These are phyloP conservation scores for Holothuria glaberrima DNA, from an alignment of 35 echinoderm and acorn worm genomes.

Conservation along the genomic window DNA sequence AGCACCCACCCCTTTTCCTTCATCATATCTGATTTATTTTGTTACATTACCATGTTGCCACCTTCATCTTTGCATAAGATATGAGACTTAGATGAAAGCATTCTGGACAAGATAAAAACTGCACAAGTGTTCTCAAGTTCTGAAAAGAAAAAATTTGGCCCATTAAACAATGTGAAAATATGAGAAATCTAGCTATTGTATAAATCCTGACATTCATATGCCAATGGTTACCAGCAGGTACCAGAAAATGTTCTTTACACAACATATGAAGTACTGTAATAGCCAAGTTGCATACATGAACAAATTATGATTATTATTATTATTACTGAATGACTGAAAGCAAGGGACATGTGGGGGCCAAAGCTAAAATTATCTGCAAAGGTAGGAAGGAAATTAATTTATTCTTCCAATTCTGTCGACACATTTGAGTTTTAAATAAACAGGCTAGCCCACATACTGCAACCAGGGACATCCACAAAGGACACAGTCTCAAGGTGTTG, in stretches of 20 bases:
- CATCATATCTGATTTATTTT: background rate
- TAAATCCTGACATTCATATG: background rate
- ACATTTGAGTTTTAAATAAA: no score
- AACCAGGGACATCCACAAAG: no score
- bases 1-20: background rate
- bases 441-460: no score
- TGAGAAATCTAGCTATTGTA: background rate
- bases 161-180: background rate
- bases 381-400: no score
- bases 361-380: no score
- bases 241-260: background rate
- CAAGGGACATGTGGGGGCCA: background rate
- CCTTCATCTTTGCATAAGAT: background rate
- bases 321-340: background rate
- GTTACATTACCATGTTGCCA: constrained; percentile 10
- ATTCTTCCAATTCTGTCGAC: no score
- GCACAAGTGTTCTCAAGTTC: constrained; percentile 19
- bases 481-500: no score
- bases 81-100: background rate
- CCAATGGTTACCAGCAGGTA: background rate
- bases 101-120: background rate
- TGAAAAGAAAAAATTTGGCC: background rate
- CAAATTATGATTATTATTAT: no score
- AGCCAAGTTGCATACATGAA: background rate
- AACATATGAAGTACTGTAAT: background rate